Percentiles rank a stretch among this genome's conserved stretches.
These are phyloP conservation scores for Torymus texanus DNA, from an alignment of 2,888 invertebrate species.

Conservation along the genomic window DNA sequence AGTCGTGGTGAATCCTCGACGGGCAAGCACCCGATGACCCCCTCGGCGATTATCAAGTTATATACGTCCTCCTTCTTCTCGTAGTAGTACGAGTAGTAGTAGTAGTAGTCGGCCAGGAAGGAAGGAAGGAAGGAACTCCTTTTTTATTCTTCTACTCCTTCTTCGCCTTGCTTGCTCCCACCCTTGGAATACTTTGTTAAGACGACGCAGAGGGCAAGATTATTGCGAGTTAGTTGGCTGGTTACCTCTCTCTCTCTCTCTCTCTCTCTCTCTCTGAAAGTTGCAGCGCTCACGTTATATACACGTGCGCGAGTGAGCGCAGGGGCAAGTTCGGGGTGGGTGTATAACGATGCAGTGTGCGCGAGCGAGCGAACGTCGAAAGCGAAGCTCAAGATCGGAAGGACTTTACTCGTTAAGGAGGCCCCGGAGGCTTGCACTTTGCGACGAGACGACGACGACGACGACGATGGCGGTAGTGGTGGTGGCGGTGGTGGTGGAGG, in stretches of 20 bases:
- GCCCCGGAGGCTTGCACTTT: slow-evolving; percentile 62
- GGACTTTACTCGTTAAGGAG: slow-evolving; percentile 70
- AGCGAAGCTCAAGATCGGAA: slow-evolving; percentile 51
- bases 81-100: too few species aligned
- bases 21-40: too few species aligned
- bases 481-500: too few species aligned
- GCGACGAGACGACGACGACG: slow-evolving; percentile 6
- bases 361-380: slow-evolving; percentile 45
- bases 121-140: slow-evolving; percentile 24
- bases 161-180: neutral
- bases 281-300: slow-evolving; percentile 61
- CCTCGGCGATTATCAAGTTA: slow-evolving; percentile 31
- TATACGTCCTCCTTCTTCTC: neutral
- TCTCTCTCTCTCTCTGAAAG: slow-evolving; percentile 59
- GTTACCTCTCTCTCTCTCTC: slow-evolving; percentile 59
- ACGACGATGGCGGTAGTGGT: neutral
- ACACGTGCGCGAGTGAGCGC: neutral
- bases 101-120: neutral
- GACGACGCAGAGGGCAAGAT: slow-evolving; percentile 56
- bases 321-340: slow-evolving; percentile 1
- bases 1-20: too few species aligned
- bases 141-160: slow-evolving; percentile 6
- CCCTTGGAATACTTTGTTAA: slow-evolving; percentile 60
- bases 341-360: slow-evolving; percentile 43
- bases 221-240: slow-evolving; percentile 67